Evolutionary conservation across 2,797 vertebrate species (phyloP).

Genomic region (Pangasius mekongensis): DNA sequence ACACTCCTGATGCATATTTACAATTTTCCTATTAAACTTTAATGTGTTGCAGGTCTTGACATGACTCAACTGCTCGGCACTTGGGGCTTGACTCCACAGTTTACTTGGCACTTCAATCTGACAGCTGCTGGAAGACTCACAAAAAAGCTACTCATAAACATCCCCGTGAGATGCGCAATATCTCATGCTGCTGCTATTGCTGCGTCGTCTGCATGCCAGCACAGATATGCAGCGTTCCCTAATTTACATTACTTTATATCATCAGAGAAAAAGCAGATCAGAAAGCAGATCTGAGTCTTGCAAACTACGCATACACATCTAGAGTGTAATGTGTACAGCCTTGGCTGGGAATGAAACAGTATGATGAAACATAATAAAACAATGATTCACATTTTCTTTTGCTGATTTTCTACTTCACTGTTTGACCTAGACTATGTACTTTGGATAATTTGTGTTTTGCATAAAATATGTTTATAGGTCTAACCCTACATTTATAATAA

Average conservation of each 20-base stretch:
- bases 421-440: background rate
- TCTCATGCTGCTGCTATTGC: constrained; percentile 13
- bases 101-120: constrained; percentile 21
- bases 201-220: background rate
- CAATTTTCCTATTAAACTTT: background rate
- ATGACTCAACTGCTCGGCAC: constrained; percentile 11
- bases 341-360: background rate
- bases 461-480: background rate
- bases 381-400: background rate
- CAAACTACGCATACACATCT: background rate
- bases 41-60: constrained; percentile 2
- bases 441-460: background rate
- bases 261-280: background rate
- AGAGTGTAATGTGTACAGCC: background rate
- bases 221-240: background rate
- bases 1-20: background rate
- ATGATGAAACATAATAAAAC: background rate
- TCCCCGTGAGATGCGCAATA: background rate
- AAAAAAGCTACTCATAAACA: constrained; percentile 28
- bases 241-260: constrained; percentile 3
- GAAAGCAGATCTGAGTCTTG: background rate
- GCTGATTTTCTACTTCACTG: background rate
- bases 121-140: constrained; percentile 17
- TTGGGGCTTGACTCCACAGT: background rate
- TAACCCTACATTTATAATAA: background rate